A percentile compares a stretch with the other conserved stretches of the same genome.
Conservation (phyloP, 2,113 vertebrate species). For the Hippocampus barbouri region DNA sequence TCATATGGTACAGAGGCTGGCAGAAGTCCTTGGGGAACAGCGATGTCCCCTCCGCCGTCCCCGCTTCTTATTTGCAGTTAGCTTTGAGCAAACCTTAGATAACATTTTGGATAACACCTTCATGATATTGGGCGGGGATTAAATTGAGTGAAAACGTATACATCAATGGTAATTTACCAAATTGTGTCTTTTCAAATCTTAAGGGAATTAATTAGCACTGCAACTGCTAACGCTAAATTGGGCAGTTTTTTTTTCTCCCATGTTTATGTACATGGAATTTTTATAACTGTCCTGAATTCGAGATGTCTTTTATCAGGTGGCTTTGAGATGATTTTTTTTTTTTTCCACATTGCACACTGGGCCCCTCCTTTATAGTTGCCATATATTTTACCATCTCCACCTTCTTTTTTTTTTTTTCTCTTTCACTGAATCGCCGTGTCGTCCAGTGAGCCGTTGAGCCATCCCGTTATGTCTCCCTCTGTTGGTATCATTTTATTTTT, state of each 20-base stretch:
- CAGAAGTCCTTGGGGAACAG: conserved; percentile 28
- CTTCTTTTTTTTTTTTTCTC: too few species aligned
- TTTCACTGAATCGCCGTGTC: too few species aligned
- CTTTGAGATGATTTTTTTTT: too few species aligned
- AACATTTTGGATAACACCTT: neutral
- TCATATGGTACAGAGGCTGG: conserved; percentile 33
- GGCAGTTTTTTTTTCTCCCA: neutral
- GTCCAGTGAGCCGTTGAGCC: too few species aligned
- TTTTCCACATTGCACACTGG: too few species aligned
- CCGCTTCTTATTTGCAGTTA: conserved; percentile 6
- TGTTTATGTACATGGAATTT: too few species aligned
- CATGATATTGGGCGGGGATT: conserved; percentile 7
- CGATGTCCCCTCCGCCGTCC: neutral
- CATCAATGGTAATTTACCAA: neutral
- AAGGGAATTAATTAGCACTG: neutral
- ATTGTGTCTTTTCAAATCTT: neutral
- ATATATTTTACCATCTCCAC: too few species aligned
- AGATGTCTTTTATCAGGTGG: too few species aligned
- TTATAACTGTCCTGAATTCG: too few species aligned
- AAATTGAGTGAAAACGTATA: neutral
- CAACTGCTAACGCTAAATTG: neutral
- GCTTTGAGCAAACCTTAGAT: neutral
- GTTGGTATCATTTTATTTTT: neutral
- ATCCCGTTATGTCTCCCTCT: too few species aligned
- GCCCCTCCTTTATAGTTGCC: too few species aligned